Percentiles rank a stretch among this genome's conserved stretches.
phyloP scores from a whole-genome alignment of 2,888 invertebrate genomes.

The Suillia variegata region DNA sequence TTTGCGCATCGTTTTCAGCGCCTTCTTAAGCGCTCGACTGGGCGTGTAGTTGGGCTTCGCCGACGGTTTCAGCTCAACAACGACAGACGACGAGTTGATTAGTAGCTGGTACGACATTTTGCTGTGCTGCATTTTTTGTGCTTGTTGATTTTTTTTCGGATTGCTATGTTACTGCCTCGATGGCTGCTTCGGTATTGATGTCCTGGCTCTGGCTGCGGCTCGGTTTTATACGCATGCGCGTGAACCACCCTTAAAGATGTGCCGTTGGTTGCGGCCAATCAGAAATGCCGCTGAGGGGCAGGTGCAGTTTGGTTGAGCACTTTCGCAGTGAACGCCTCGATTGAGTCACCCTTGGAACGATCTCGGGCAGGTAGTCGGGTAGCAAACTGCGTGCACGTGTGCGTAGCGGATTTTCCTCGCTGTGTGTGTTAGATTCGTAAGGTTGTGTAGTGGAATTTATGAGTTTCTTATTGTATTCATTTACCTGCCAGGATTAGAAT shows the following conservation, averaged over 20 bases:
- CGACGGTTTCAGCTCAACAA: slow-evolving; percentile 14
- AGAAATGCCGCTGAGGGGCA: slow-evolving; percentile 32
- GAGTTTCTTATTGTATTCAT: not conserved
- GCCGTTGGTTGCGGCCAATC: slow-evolving; percentile 48
- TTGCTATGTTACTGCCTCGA: slow-evolving; percentile 19
- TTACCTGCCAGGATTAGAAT: slow-evolving; percentile 23
- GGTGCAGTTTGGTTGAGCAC: slow-evolving; percentile 45
- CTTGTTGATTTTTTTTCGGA: not conserved
- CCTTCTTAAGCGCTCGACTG: slow-evolving; percentile 38
- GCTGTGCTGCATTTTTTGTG: not conserved
- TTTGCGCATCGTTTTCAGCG: slow-evolving; percentile 39
- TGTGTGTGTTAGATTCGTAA: too few species aligned
- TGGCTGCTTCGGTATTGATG: slow-evolving; percentile 40
- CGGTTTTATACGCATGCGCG: slow-evolving; percentile 41
- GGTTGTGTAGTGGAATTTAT: slow-evolving; percentile 18
- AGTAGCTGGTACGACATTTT: slow-evolving; percentile 47
- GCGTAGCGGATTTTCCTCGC: slow-evolving; percentile 26
- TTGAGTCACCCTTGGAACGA: too few species aligned
- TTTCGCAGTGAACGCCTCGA: too few species aligned
- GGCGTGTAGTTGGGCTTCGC: slow-evolving; percentile 36
- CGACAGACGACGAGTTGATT: slow-evolving; percentile 28
- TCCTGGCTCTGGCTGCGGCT: slow-evolving; percentile 12
- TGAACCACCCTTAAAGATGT: slow-evolving; percentile 33
- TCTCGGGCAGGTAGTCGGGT: slow-evolving; percentile 28
- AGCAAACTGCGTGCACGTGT: slow-evolving; percentile 33